Evolutionary conservation across 2,888 invertebrate genomes (phyloP), one percentile per base, ranked within the genome.

Genomic region (Caenorhabditis afra): DNA sequence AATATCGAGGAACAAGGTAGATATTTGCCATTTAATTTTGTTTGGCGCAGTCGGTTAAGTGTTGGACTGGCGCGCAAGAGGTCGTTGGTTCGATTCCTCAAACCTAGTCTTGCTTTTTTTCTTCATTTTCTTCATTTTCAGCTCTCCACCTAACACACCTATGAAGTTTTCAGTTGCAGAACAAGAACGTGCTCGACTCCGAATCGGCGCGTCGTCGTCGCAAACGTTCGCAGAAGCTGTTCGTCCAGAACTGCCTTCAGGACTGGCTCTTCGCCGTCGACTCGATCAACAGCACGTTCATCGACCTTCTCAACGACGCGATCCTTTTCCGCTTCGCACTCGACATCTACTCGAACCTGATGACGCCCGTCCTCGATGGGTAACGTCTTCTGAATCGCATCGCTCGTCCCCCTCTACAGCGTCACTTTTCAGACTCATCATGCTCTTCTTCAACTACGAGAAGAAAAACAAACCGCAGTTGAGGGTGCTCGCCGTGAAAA

Each of bases 191-290:
- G 16, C 35, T 44, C n/a, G 66, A 66, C 41, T 57, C 68, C 3
- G 39, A 20, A 1, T 58, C 49, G 1, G 29, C 58, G 11, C 37
- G 39, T 35, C 37, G 59, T 7, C 35, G 68, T 8, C 29, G 37
- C 18, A 12, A 16, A 11, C 45, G 23, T 18, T 22, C 59, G 3
- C 35, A 59, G 7, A 49, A 52, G 14, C 20, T 70, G 4, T 70
- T 61, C 22, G 5, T 70, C 0, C 68, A 70, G 20, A 61, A 59
- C 20, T 70, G 68, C 57, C 52, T 70, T 53, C 68, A 70, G 52
- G 68, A 70, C 22, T 61, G 59, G 59, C 44, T 70, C n/a, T 70
- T 52, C 22, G 45, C 52, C 7, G 22, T 70, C 1, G 68, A 70
- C 18, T 59, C 52, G 12, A 16, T 70, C 12, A 70, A 70, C 35